A percentile compares a stretch with the other conserved stretches of the same genome.
Conservation (phyloP, 2,113 vertebrate species). For the Diphyllodes magnificus region DNA sequence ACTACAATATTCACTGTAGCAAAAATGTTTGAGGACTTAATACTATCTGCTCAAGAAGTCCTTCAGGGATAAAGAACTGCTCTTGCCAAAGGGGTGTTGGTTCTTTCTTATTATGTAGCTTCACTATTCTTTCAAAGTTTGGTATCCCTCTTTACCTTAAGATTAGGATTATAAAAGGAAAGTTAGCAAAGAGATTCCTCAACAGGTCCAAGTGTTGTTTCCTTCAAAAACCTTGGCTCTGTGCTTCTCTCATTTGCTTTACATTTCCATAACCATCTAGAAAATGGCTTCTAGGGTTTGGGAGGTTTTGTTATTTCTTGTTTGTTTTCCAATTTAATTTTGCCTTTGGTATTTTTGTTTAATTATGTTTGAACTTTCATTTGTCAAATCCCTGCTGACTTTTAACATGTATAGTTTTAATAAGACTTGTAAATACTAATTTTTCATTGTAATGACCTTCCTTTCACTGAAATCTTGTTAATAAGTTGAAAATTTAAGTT, state of each 20-base stretch:
- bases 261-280: not conserved
- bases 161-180: not conserved
- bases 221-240: not conserved
- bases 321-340: not conserved
- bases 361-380: not conserved
- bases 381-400: not conserved
- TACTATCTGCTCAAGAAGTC: not conserved
- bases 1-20: not conserved
- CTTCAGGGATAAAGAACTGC: not conserved
- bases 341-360: not conserved
- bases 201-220: not conserved
- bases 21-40: not conserved
- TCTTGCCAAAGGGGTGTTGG: not conserved
- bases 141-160: not conserved
- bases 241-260: not conserved
- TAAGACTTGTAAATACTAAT: not conserved
- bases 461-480: not conserved
- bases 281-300: not conserved
- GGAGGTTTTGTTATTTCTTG: not conserved
- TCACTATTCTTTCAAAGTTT: not conserved
- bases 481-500: not conserved
- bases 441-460: not conserved
- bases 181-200: not conserved
- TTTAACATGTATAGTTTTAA: not conserved
- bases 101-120: not conserved